Conservation (phyloP, 2,888 invertebrate species). For the Girardia tigrina region DNA sequence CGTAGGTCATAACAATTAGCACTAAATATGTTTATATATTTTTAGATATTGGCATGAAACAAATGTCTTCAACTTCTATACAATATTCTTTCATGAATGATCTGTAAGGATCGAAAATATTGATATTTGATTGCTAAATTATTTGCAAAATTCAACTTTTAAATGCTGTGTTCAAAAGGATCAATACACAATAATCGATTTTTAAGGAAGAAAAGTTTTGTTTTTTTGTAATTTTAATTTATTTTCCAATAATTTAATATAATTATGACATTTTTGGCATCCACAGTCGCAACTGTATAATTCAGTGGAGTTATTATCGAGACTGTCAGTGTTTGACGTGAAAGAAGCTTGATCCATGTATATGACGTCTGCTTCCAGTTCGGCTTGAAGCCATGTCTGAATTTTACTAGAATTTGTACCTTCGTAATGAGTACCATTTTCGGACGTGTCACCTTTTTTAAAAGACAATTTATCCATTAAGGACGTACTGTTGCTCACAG, state of each 20-base stretch:
- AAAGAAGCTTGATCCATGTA: constrained; percentile 3
- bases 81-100: too few relatives aligned
- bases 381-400: background rate
- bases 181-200: too few relatives aligned
- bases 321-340: background rate
- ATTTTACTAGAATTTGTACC: background rate
- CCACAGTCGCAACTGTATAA: background rate
- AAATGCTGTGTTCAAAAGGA: too few relatives aligned
- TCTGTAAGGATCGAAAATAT: too few relatives aligned
- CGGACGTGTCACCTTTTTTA: background rate
- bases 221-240: background rate
- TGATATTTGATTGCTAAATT: too few relatives aligned
- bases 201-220: too few relatives aligned
- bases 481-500: background rate
- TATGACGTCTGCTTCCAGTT: background rate
- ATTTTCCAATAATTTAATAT: background rate
- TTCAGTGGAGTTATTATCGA: too few relatives aligned
- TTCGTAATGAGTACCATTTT: background rate
- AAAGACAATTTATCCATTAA: background rate
- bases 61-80: too few relatives aligned
- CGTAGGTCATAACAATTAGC: too few relatives aligned
- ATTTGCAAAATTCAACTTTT: too few relatives aligned
- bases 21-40: too few relatives aligned
- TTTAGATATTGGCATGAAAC: too few relatives aligned
- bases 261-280: background rate